Conservation (phyloP, 2,888 invertebrate genomes). For the Papilio demoleus region DNA sequence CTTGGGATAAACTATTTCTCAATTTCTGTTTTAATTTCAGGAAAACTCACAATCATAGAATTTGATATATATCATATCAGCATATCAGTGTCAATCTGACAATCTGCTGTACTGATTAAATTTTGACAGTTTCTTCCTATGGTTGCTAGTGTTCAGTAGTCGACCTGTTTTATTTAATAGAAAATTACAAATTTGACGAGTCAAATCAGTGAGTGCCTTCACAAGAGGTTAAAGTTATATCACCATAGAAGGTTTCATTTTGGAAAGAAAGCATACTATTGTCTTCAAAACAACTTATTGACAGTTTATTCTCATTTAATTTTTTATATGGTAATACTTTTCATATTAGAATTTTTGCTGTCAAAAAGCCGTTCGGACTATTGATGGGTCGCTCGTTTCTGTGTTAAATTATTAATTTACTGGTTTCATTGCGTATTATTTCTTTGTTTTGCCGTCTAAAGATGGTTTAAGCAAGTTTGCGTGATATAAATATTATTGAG, state of each 20-base stretch:
- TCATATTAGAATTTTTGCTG: conserved; percentile 49
- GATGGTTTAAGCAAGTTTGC: conserved; percentile 66
- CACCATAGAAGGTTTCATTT: not conserved
- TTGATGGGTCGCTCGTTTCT: conserved; percentile 73
- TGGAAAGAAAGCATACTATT: not conserved
- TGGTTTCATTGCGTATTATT: conserved; percentile 50
- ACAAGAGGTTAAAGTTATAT: not conserved
- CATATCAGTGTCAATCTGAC: conserved; percentile 8
- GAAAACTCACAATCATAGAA: conserved; percentile 3
- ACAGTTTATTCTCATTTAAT: not conserved
- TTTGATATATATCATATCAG: conserved; percentile 3
- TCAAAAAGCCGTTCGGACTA: conserved; percentile 68
- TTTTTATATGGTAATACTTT: conserved; percentile 26
- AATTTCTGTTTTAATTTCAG: not conserved
- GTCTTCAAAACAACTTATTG: not conserved
- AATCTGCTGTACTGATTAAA: not conserved
- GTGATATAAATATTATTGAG: conserved; percentile 52
- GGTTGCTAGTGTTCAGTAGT: conserved; percentile 10
- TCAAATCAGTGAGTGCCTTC: conserved; percentile 1
- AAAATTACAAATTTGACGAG: not conserved
- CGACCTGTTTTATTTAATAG: not conserved
- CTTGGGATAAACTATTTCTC: conserved; percentile 33
- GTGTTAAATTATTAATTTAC: conserved; percentile 59
- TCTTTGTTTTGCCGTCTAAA: conserved; percentile 49
- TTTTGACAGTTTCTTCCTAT: not conserved